Evolutionary conservation across 2,797 vertebrate species (phyloP).

Genomic region (Calcarius lapponicus): DNA sequence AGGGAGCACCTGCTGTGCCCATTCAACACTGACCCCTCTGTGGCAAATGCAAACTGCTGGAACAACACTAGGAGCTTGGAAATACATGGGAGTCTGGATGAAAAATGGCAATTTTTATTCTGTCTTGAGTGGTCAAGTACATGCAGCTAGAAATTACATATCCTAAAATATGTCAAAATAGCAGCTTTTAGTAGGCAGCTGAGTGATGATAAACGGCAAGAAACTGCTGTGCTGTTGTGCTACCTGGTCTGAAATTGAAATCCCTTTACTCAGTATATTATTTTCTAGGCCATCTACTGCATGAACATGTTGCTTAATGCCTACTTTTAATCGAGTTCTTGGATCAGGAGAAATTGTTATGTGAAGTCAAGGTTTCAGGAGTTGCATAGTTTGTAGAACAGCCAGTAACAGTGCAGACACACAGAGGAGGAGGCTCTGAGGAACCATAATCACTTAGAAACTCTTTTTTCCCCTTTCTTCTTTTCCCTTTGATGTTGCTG

Average conservation of each 20-base stretch:
- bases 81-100: neutral
- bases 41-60: neutral
- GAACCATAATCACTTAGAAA: neutral
- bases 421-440: neutral
- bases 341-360: neutral
- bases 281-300: neutral
- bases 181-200: neutral
- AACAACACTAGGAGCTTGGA: neutral
- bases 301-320: neutral
- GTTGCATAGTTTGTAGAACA: neutral
- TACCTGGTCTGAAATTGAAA: neutral
- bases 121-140: neutral
- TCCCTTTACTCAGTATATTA: neutral
- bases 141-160: neutral
- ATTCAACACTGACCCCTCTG: neutral
- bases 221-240: neutral
- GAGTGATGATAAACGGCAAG: neutral
- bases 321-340: neutral
- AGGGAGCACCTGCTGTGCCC: neutral
- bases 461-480: accelerated
- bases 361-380: neutral
- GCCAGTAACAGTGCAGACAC: neutral
- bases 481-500: neutral
- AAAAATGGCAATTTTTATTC: neutral
- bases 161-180: neutral